A percentile compares a stretch with the other conserved stretches of the same genome.
phyloP scores from a whole-genome alignment of 2,888 invertebrate genomes.

The Lagria hirta region DNA sequence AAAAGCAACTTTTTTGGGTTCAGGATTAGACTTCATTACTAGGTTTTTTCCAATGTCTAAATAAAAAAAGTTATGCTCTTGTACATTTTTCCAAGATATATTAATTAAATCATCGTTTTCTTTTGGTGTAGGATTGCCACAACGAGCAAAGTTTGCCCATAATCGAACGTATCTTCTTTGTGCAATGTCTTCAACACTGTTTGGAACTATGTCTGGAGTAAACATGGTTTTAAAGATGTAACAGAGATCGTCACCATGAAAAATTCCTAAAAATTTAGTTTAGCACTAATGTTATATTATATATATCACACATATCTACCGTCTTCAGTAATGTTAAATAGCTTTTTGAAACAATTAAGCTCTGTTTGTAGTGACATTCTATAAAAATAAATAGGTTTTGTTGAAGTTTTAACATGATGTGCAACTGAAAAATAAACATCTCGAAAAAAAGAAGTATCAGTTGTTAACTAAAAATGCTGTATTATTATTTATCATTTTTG shows the following conservation, averaged over 20 bases:
- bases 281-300: too few species aligned
- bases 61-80: slow-evolving; percentile 28
- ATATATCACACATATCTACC: slow-evolving; percentile 28
- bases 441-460: slow-evolving; percentile 37
- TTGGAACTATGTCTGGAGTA: slow-evolving; percentile 30
- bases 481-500: background rate
- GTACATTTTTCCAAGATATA: slow-evolving; percentile 37
- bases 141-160: slow-evolving; percentile 32
- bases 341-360: slow-evolving; percentile 39
- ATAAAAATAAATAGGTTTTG: slow-evolving; percentile 39
- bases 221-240: slow-evolving; percentile 35
- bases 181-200: slow-evolving; percentile 22
- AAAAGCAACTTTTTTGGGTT: slow-evolving; percentile 35
- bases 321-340: slow-evolving; percentile 26
- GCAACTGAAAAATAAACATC: slow-evolving; percentile 34
- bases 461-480: slow-evolving; percentile 37
- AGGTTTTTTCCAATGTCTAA: slow-evolving; percentile 37
- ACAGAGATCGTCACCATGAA: slow-evolving; percentile 34
- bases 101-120: slow-evolving; percentile 24
- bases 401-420: slow-evolving; percentile 30
- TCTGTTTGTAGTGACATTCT: slow-evolving; percentile 38
- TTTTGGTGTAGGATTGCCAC: slow-evolving; percentile 22
- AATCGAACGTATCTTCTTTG: slow-evolving; percentile 19
- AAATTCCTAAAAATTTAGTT: slow-evolving; percentile 25
- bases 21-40: slow-evolving; percentile 32